Evolutionary conservation across 2,113 vertebrate species (phyloP).

Genomic region (Catharus minimus): DNA sequence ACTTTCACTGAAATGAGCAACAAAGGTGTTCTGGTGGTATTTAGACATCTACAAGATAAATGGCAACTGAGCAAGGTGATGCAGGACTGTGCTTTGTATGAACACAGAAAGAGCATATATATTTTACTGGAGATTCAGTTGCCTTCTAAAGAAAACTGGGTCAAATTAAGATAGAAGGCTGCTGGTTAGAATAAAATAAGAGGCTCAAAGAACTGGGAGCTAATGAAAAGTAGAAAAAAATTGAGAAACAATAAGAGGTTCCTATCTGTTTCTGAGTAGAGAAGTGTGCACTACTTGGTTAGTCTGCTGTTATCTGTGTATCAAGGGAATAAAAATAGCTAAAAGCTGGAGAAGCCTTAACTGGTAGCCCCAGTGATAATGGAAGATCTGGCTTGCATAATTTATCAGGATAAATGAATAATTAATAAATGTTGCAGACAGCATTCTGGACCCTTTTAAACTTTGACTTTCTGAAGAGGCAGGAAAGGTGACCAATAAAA

Average conservation of each 20-base stretch:
- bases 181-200: not conserved
- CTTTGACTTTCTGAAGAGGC: not conserved
- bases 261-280: not conserved
- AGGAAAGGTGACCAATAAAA: not conserved
- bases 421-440: not conserved
- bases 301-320: not conserved
- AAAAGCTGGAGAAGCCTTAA: not conserved
- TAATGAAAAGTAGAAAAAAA: not conserved
- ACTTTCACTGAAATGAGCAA: not conserved
- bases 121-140: not conserved
- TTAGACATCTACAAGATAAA: not conserved
- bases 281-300: not conserved
- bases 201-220: not conserved
- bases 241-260: not conserved
- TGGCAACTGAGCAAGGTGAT: not conserved
- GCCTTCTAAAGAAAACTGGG: not conserved
- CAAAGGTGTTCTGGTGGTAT: not conserved
- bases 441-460: not conserved
- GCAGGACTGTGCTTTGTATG: not conserved
- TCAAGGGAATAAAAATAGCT: not conserved
- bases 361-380: not conserved
- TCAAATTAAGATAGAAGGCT: not conserved
- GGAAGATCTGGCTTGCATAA: not conserved
- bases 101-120: accelerated
- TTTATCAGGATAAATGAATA: constrained; percentile 16